A percentile compares a stretch with the other conserved stretches of the same genome.
These are phyloP conservation scores for Calyptomena viridis DNA, from an alignment of 2,113 vertebrate species.

Conservation along the genomic window DNA sequence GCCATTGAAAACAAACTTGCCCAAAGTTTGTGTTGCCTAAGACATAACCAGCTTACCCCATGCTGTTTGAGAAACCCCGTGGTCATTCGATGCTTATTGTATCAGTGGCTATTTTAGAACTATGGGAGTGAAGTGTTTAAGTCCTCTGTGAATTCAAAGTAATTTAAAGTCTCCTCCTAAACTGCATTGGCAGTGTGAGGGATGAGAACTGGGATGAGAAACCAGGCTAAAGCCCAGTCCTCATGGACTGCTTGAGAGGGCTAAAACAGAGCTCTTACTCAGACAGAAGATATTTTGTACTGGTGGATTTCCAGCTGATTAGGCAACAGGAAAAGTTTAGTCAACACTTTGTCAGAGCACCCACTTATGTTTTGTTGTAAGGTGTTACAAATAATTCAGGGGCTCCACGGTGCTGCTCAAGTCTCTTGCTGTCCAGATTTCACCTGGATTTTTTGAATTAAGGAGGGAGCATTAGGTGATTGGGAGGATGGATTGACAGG, in stretches of 20 bases:
- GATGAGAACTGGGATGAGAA: not conserved
- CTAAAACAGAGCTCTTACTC: not conserved
- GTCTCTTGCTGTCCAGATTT: not conserved
- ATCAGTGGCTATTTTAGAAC: not conserved
- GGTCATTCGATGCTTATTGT: not conserved
- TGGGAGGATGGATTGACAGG: not conserved
- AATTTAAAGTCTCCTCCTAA: not conserved
- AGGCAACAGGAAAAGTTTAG: not conserved
- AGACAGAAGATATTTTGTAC: not conserved
- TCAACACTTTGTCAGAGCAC: not conserved
- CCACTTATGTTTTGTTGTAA: not conserved
- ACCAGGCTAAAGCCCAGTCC: not conserved
- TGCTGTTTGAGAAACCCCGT: fast-evolving
- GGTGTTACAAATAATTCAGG: not conserved
- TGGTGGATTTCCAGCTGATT: not conserved
- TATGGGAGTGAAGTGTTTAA: conserved; percentile 26
- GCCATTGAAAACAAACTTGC: not conserved
- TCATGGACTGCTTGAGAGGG: not conserved
- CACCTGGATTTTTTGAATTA: not conserved
- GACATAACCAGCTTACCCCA: fast-evolving
- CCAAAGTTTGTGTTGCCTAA: not conserved
- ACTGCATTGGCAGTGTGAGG: not conserved
- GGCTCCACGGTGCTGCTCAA: not conserved
- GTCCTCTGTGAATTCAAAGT: not conserved
- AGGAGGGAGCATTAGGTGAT: not conserved